These are phyloP conservation scores for Leucophenga maculata DNA, from an alignment of 2,888 invertebrate genomes.

Conservation along the genomic window DNA sequence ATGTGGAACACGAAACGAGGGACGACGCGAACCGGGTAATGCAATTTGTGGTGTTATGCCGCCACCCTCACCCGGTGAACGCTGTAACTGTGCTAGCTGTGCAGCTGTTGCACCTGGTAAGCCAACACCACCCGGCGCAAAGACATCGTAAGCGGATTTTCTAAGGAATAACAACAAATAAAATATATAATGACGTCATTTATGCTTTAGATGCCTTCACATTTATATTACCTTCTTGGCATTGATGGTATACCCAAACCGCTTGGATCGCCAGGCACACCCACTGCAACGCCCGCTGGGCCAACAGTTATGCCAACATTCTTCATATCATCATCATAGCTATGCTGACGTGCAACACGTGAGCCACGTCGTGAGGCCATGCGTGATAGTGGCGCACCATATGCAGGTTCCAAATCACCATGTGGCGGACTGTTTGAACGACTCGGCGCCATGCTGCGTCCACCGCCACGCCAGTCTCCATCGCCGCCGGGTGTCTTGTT, in stretches of 20 bases:
- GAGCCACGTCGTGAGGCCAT: conserved; percentile 76
- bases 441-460: conserved; percentile 78
- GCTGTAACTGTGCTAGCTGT: conserved; percentile 60
- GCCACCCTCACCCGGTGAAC: conserved; percentile 68
- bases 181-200: background rate
- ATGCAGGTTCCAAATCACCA: conserved; percentile 65
- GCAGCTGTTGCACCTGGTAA: conserved; percentile 69
- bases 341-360: conserved; percentile 82
- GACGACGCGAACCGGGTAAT: conserved; percentile 74
- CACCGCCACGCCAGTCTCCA: conserved; percentile 75
- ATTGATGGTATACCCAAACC: conserved; percentile 82
- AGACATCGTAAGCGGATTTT: conserved; percentile 87
- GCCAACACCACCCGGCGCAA: conserved; percentile 77
- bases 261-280: conserved; percentile 70
- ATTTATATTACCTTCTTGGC: conserved; percentile 77
- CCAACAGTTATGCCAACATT: conserved; percentile 58
- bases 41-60: conserved; percentile 65
- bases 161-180: conserved; percentile 43
- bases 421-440: conserved; percentile 77
- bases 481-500: conserved; percentile 74
- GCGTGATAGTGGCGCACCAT: conserved; percentile 68
- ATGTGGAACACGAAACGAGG: conserved; percentile 77
- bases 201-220: background rate
- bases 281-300: conserved; percentile 52
- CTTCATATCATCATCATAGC: conserved; percentile 86